These are phyloP conservation scores for Rhagonycha fulva DNA, from an alignment of 2,888 invertebrate species.

Conservation along the genomic window DNA sequence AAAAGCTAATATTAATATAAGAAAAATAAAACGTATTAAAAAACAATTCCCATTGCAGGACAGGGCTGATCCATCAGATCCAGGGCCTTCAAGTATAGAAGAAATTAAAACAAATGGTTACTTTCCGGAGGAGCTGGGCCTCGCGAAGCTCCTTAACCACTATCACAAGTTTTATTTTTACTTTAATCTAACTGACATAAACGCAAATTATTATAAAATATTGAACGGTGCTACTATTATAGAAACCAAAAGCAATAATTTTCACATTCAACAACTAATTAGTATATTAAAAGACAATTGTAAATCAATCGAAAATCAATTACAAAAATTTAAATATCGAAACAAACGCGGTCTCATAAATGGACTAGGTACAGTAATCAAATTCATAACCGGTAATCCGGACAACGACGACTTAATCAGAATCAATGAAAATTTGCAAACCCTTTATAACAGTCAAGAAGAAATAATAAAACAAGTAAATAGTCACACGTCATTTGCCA, in stretches of 20 bases:
- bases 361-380: constrained; percentile 15
- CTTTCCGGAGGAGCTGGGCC: constrained; percentile 26
- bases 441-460: constrained; percentile 15
- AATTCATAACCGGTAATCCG: constrained; percentile 23
- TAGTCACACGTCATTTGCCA: constrained; percentile 21
- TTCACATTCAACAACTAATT: background rate
- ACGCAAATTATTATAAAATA: constrained; percentile 23
- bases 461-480: constrained; percentile 21
- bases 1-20: background rate
- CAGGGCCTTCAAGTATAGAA: constrained; percentile 31
- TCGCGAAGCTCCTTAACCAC: constrained; percentile 25
- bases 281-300: no score
- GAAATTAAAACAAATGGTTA: constrained; percentile 25
- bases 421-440: constrained; percentile 16
- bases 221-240: constrained; percentile 22
- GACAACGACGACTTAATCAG: constrained; percentile 21
- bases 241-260: constrained; percentile 17
- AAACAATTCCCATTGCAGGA: background rate
- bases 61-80: constrained; percentile 6
- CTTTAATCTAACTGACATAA: constrained; percentile 31
- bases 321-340: no score
- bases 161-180: constrained; percentile 37
- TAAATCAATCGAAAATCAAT: no score
- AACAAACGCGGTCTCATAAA: no score
- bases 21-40: constrained; percentile 7